Evolutionary conservation across 2,113 vertebrate genomes (phyloP).

Genomic region (Xiphophorus maculatus): DNA sequence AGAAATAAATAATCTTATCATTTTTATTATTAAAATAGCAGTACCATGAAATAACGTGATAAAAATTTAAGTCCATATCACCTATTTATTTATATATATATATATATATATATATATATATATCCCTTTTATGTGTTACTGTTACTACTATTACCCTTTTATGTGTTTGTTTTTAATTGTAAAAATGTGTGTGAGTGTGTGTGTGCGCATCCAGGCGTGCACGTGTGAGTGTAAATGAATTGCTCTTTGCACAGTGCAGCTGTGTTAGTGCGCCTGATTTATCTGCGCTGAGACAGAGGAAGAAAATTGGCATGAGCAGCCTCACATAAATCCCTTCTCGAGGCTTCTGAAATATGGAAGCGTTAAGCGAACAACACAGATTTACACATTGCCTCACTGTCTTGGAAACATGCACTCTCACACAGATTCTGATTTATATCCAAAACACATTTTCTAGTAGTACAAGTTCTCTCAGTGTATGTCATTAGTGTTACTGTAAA

Average conservation of each 20-base stretch:
- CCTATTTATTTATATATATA: not conserved
- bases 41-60: too few species aligned
- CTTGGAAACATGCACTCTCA: slow-evolving; percentile 39
- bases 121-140: too few species aligned
- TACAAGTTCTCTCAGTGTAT: slow-evolving; percentile 29
- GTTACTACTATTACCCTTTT: slow-evolving; percentile 10
- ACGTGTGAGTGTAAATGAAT: slow-evolving; percentile 14
- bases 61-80: not conserved
- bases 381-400: slow-evolving; percentile 72
- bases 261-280: slow-evolving; percentile 75
- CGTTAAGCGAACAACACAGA: slow-evolving; percentile 75
- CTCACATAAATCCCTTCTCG: slow-evolving; percentile 73
- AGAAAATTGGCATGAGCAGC: slow-evolving; percentile 76
- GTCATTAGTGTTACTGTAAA: slow-evolving; percentile 25
- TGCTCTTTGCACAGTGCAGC: slow-evolving; percentile 55
- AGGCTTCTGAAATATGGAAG: slow-evolving; percentile 77
- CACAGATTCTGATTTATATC: slow-evolving; percentile 43
- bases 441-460: slow-evolving; percentile 41
- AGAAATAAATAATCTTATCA: too few species aligned
- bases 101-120: not conserved
- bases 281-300: slow-evolving; percentile 68
- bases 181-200: slow-evolving; percentile 13
- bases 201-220: slow-evolving; percentile 8
- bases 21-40: too few species aligned
- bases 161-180: slow-evolving; percentile 46